These are phyloP conservation scores for Orestias chungarensis DNA, from an alignment of 2,797 vertebrate genomes.

Conservation along the genomic window DNA sequence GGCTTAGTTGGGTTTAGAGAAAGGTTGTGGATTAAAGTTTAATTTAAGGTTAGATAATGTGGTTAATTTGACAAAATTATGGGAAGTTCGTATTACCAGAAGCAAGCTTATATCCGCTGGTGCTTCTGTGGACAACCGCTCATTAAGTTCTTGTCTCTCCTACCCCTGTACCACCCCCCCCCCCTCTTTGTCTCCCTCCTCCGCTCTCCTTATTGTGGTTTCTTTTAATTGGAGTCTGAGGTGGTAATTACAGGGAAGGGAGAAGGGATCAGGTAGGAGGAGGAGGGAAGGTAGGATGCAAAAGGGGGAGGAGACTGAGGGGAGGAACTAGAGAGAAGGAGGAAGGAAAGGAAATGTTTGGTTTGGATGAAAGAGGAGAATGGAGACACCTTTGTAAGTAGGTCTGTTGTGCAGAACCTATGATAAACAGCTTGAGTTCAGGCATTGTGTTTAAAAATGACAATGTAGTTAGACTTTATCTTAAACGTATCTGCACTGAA, in stretches of 20 bases:
- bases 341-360: slow-evolving; percentile 29
- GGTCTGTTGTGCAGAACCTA: slow-evolving; percentile 25
- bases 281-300: slow-evolving; percentile 21
- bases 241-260: slow-evolving; percentile 71
- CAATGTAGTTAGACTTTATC: neutral
- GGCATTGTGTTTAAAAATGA: neutral
- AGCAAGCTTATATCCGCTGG: neutral
- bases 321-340: slow-evolving; percentile 5
- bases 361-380: slow-evolving; percentile 34
- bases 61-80: neutral
- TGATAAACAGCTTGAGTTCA: neutral
- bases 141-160: slow-evolving; percentile 53
- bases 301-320: neutral
- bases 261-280: slow-evolving; percentile 31
- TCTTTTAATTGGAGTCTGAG: slow-evolving; percentile 76
- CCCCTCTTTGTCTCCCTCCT: slow-evolving; percentile 37
- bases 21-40: neutral
- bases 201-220: slow-evolving; percentile 65
- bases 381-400: slow-evolving; percentile 9
- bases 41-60: neutral
- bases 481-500: neutral
- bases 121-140: slow-evolving; percentile 38
- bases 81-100: neutral
- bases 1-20: neutral
- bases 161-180: slow-evolving; percentile 28